Percentiles rank a stretch among this genome's conserved stretches.
These are phyloP conservation scores for Galleria mellonella DNA, from an alignment of 1,140 invertebrate genomes.

Conservation along the genomic window DNA sequence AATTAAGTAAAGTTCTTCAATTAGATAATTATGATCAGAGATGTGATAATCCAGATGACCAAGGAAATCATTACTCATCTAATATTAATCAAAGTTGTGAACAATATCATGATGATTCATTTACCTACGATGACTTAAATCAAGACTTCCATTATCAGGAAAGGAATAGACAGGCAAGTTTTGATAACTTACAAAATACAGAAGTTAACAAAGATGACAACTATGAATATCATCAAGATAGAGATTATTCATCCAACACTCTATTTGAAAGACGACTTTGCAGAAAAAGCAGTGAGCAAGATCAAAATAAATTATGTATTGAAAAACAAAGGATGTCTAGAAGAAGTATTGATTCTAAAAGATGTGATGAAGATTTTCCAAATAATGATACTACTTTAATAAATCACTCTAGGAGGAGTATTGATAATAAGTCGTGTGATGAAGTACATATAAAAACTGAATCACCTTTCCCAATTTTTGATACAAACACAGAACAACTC, in stretches of 20 bases:
- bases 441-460: constrained; percentile 12
- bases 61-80: background rate
- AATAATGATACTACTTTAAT: no score
- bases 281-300: constrained; percentile 24
- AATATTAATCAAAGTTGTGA: constrained; percentile 2
- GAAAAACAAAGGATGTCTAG: constrained; percentile 10
- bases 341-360: background rate
- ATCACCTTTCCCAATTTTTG: constrained; percentile 30
- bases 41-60: background rate
- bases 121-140: constrained; percentile 5
- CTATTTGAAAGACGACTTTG: constrained; percentile 33
- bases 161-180: constrained; percentile 2
- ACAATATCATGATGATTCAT: constrained; percentile 10
- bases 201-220: constrained; percentile 1
- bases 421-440: constrained; percentile 20
- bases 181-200: constrained; percentile 9
- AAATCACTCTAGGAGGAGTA: constrained; percentile 13
- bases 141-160: constrained; percentile 1
- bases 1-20: constrained; percentile 54
- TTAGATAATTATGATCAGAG: constrained; percentile 17
- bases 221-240: background rate
- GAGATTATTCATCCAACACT: constrained; percentile 5
- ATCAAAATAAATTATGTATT: constrained; percentile 14
- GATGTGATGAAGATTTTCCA: background rate
- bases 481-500: constrained; percentile 29